Percentiles rank a stretch among this genome's conserved stretches.
Evolutionary conservation across 1,140 invertebrate genomes (phyloP).

Genomic region (Drosophila guanche): DNA sequence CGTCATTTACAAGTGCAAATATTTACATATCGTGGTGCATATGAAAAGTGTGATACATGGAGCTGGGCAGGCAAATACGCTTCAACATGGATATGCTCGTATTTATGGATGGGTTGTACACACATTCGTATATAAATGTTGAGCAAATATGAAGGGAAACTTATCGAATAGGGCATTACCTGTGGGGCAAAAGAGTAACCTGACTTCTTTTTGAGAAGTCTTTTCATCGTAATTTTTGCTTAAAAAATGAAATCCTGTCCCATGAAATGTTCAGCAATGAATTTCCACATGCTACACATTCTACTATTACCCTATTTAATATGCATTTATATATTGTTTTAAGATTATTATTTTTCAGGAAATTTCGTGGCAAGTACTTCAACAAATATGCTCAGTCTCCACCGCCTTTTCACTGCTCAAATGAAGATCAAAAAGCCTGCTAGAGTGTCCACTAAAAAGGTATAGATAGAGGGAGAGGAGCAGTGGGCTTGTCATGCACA

Average conservation of each 20-base stretch:
- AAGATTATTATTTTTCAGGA: too few relatives aligned
- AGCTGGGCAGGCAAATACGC: slow-evolving; percentile 52
- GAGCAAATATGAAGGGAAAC: background rate
- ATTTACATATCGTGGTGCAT: slow-evolving; percentile 69
- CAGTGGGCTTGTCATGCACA: slow-evolving; percentile 27
- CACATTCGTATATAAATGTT: slow-evolving; percentile 22
- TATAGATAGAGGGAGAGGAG: too few relatives aligned
- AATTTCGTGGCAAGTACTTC: too few relatives aligned
- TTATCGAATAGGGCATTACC: slow-evolving; percentile 10
- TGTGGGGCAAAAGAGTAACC: too few relatives aligned
- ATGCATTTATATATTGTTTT: too few relatives aligned
- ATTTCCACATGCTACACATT: too few relatives aligned
- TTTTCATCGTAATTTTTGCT: too few relatives aligned
- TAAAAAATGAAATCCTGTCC: too few relatives aligned
- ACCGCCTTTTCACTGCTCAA: background rate
- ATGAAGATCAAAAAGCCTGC: slow-evolving; percentile 45
- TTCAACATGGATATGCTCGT: slow-evolving; percentile 43
- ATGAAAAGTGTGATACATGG: slow-evolving; percentile 60
- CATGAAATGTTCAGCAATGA: too few relatives aligned
- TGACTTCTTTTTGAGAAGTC: too few relatives aligned
- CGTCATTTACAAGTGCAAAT: slow-evolving; percentile 80
- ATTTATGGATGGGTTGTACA: slow-evolving; percentile 30
- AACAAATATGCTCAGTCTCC: slow-evolving; percentile 6
- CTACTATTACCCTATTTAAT: too few relatives aligned
- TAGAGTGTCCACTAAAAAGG: too few relatives aligned